Percentiles rank a stretch among this genome's conserved stretches.
Conservation (phyloP, 2,888 invertebrate genomes). For the Meta bourneti region DNA sequence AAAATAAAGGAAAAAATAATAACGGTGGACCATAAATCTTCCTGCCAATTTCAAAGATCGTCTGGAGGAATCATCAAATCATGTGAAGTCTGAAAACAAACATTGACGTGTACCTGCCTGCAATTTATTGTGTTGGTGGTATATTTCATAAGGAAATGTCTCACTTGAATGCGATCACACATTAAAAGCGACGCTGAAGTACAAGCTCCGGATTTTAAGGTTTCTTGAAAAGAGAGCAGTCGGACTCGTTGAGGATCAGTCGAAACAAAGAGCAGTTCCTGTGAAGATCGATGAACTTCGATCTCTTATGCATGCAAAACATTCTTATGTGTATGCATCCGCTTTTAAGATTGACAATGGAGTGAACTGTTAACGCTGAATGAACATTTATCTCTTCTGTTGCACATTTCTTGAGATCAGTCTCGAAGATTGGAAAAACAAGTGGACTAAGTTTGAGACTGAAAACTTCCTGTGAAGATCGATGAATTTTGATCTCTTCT, state of each 20-base stretch:
- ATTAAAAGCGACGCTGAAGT: conserved; percentile 2
- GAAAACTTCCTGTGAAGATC: no score
- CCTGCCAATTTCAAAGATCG: conserved; percentile 6
- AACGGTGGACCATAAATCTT: background rate
- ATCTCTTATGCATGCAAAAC: no score
- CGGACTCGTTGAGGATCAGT: conserved; percentile 1
- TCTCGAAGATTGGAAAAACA: no score
- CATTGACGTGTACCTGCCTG: background rate
- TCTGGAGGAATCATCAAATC: conserved; percentile 4
- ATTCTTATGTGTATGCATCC: no score
- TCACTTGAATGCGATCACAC: conserved; percentile 16
- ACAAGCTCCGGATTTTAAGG: background rate
- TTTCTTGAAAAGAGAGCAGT: conserved; percentile 2
- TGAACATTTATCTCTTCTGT: no score
- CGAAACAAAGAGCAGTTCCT: no score
- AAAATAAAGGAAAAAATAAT: conserved; percentile 20
- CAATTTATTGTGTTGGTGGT: conserved; percentile 1
- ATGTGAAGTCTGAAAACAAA: conserved; percentile 5
- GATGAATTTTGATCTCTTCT: no score
- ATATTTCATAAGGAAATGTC: conserved; percentile 10
- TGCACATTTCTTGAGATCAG: no score
- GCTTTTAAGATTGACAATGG: no score
- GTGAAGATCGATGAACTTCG: no score
- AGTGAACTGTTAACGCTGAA: no score
- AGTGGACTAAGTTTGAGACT: no score